Conservation (phyloP, 2,797 vertebrate genomes). For the Cyclopterus lumpus region DNA sequence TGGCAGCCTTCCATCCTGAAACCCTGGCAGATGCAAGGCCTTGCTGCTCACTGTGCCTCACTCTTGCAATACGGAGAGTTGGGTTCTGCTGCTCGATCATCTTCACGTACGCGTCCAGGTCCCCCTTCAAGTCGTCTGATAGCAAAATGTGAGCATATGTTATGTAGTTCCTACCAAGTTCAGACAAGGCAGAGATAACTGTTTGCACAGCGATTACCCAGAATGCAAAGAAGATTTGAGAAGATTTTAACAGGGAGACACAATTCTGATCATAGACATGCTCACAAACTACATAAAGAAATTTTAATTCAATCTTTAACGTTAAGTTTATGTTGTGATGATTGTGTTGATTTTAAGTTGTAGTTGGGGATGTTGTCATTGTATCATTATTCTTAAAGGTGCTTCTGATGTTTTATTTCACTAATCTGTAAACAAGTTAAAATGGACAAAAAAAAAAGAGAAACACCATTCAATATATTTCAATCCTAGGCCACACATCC, state of each 20-base stretch:
- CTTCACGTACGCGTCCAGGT: slow-evolving; percentile 69
- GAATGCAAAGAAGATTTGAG: neutral
- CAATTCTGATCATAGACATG: neutral
- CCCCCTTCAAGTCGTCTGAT: slow-evolving; percentile 74
- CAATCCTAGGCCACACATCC: no score
- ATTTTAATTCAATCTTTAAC: no score
- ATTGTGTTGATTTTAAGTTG: neutral
- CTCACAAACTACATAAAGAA: neutral
- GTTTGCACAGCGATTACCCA: neutral
- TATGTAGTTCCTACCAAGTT: neutral
- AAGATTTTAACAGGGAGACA: neutral
- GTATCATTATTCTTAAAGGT: neutral
- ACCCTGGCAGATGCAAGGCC: slow-evolving; percentile 78
- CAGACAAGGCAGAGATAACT: neutral
- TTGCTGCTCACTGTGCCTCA: slow-evolving; percentile 76
- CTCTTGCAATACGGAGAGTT: slow-evolving; percentile 60
- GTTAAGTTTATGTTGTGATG: no score
- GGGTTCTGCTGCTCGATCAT: slow-evolving; percentile 66
- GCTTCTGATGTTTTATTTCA: no score
- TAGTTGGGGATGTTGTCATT: neutral
- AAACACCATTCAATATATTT: no score
- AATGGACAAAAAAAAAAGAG: no score
- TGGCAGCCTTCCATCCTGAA: slow-evolving; percentile 80
- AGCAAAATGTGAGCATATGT: neutral
- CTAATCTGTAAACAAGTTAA: no score